phyloP scores from a whole-genome alignment of 2,797 vertebrate genomes.

The Acanthornis magna region DNA sequence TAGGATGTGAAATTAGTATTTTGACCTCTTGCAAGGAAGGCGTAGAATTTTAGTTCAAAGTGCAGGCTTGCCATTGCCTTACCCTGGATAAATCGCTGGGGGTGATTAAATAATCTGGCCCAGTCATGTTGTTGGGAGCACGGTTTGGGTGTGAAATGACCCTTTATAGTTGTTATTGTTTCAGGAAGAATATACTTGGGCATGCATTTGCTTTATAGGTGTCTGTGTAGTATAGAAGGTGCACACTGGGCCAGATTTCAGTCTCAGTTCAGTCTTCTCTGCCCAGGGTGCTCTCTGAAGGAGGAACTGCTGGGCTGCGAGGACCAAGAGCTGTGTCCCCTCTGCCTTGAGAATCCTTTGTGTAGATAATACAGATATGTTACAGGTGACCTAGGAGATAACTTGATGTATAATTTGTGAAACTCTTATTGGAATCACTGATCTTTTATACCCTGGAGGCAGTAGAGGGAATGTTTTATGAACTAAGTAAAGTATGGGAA shows the following conservation, averaged over 20 bases:
- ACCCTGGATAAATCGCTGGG: background rate
- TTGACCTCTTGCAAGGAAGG: background rate
- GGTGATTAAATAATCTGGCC: background rate
- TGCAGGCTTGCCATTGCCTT: background rate
- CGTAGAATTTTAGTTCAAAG: background rate
- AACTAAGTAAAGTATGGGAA: background rate
- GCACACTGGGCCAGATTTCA: background rate
- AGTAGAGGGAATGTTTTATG: background rate
- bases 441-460: background rate
- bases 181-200: background rate
- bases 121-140: background rate
- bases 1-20: background rate
- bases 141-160: background rate
- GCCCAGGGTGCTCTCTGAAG: background rate
- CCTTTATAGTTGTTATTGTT: background rate
- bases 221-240: background rate
- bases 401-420: background rate
- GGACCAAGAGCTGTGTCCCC: background rate
- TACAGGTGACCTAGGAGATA: background rate
- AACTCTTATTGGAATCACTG: background rate
- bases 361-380: background rate
- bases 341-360: background rate
- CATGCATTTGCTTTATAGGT: background rate
- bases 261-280: background rate
- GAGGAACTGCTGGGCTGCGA: accelerated